A percentile compares a stretch with the other conserved stretches of the same genome.
Evolutionary conservation across 2,888 invertebrate species (phyloP).

Genomic region (Pristionchus maxplancki): DNA sequence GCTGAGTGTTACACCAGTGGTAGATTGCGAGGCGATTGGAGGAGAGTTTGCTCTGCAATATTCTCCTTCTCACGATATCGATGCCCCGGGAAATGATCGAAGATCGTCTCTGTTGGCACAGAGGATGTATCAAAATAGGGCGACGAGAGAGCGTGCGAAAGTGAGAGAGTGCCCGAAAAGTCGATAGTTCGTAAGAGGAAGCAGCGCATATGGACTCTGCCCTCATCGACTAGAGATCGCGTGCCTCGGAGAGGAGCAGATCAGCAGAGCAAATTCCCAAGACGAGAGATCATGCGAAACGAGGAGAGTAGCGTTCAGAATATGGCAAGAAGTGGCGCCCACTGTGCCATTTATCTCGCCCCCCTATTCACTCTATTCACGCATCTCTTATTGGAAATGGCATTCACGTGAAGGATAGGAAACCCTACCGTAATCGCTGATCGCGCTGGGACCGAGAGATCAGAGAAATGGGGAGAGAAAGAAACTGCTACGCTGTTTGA

Average conservation of each 20-base stretch:
- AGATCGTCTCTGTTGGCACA: neutral
- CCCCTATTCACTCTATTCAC: neutral
- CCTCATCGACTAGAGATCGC: neutral
- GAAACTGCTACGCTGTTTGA: too few species aligned
- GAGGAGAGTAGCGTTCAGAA: neutral
- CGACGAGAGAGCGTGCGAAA: neutral
- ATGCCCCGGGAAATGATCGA: neutral
- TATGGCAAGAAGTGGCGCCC: neutral
- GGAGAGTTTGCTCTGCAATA: conserved; percentile 33
- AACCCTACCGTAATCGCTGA: conserved; percentile 11
- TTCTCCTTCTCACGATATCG: neutral
- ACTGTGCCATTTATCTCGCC: neutral
- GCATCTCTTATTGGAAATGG: neutral
- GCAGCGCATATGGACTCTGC: neutral
- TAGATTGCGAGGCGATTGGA: neutral
- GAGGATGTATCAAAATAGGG: neutral
- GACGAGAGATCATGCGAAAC: neutral
- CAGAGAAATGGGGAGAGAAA: too few species aligned
- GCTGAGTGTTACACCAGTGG: conserved; percentile 21
- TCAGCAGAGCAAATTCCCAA: neutral
- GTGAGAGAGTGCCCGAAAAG: neutral
- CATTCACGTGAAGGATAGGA: neutral
- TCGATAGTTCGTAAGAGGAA: neutral
- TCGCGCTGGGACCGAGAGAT: neutral
- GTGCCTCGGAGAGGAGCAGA: neutral